phyloP scores from a whole-genome alignment of 2,113 vertebrate species.

The chimpanzee (Pan troglodytes) region NHGRI_mPanTro3-v2.1_pri NC_072414.2:78932501-78933000 shows the following conservation, averaged over 20 bases:
- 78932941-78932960: background rate
- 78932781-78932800: background rate
- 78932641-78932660: constrained; percentile 11
- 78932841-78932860: background rate
- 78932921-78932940: background rate
- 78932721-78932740: background rate
- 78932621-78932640: background rate
- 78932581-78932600: background rate
- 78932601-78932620: background rate
- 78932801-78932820: background rate
- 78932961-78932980: background rate
- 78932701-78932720: background rate
- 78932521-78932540: background rate
- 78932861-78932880: background rate
- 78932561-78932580: background rate
- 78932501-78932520: background rate
- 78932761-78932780: background rate
- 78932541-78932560: background rate
- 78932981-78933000: background rate
- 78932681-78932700: background rate
- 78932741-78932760: background rate
- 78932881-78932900: background rate
- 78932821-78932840: background rate
- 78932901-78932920: background rate
- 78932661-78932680: constrained; percentile 11